Conservation (phyloP, 2,888 invertebrate species). For the Carcina quercana region DNA sequence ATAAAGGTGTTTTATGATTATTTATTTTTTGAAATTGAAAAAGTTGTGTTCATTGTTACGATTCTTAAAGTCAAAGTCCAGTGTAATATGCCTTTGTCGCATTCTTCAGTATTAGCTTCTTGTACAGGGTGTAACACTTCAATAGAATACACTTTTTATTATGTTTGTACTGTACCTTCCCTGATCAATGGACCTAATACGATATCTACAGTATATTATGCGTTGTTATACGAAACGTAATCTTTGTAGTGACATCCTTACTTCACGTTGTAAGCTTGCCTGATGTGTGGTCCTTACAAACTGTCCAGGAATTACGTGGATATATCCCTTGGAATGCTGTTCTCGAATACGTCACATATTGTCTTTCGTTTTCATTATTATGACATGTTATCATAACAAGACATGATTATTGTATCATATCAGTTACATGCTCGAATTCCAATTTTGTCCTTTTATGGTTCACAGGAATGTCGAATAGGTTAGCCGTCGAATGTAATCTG, state of each 20-base stretch:
- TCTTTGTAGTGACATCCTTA: conserved; percentile 33
- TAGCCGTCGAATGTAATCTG: conserved; percentile 3
- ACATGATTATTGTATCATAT: conserved; percentile 46
- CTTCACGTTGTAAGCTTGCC: conserved; percentile 32
- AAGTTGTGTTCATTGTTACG: no score
- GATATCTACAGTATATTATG: conserved; percentile 42
- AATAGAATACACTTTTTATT: conserved; percentile 45
- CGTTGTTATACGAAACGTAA: conserved; percentile 36
- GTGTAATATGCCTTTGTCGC: no score
- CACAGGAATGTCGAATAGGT: conserved; percentile 5
- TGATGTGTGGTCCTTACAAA: conserved; percentile 53
- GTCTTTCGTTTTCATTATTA: conserved; percentile 38
- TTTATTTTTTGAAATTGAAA: no score
- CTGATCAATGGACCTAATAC: conserved; percentile 43
- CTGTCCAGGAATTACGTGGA: conserved; percentile 34
- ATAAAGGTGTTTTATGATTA: no score
- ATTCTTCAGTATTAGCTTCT: no score
- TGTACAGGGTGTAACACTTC: conserved; percentile 33
- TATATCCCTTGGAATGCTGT: conserved; percentile 22
- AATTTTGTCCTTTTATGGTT: conserved; percentile 34
- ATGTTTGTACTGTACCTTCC: conserved; percentile 41
- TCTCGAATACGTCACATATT: conserved; percentile 18
- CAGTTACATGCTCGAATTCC: conserved; percentile 33
- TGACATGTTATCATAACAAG: conserved; percentile 49
- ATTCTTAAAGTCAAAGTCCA: no score